phyloP scores from a whole-genome alignment of 2,888 invertebrate genomes.

The Camponotus fellah region DNA sequence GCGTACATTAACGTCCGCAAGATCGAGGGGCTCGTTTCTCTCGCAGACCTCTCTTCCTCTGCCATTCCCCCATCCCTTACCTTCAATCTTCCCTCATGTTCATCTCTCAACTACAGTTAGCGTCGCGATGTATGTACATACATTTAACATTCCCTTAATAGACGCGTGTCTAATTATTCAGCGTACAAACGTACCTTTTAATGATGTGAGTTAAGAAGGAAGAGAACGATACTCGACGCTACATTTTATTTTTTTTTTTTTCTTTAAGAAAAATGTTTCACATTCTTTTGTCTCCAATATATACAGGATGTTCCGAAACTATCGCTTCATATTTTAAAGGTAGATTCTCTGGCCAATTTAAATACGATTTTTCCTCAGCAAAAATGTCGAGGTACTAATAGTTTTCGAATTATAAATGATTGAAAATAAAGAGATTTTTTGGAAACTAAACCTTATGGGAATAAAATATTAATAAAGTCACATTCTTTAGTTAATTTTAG shows the following conservation, averaged over 20 bases:
- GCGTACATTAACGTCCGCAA: constrained; percentile 74
- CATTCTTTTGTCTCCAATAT: not conserved
- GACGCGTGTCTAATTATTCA: not conserved
- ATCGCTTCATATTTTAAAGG: too few relatives aligned
- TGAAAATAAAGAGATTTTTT: too few relatives aligned
- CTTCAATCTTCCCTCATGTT: constrained; percentile 7
- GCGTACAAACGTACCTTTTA: not conserved
- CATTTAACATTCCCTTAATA: not conserved
- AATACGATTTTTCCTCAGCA: too few relatives aligned
- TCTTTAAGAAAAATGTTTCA: not conserved
- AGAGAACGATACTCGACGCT: not conserved
- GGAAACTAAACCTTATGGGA: too few relatives aligned
- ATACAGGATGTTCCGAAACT: too few relatives aligned
- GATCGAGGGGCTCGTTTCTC: constrained; percentile 68
- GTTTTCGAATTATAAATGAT: too few relatives aligned
- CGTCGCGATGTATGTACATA: not conserved
- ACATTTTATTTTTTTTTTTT: not conserved
- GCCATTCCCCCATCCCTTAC: not conserved
- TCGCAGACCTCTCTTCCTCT: not conserved
- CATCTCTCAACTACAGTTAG: constrained; percentile 2
- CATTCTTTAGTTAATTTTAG: too few relatives aligned
- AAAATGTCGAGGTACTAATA: too few relatives aligned
- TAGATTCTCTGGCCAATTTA: too few relatives aligned
- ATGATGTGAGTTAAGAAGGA: not conserved
- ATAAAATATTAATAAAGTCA: too few relatives aligned